Evolutionary conservation across 2,888 invertebrate genomes (phyloP).

Genomic region (Teleiodes luculella): DNA sequence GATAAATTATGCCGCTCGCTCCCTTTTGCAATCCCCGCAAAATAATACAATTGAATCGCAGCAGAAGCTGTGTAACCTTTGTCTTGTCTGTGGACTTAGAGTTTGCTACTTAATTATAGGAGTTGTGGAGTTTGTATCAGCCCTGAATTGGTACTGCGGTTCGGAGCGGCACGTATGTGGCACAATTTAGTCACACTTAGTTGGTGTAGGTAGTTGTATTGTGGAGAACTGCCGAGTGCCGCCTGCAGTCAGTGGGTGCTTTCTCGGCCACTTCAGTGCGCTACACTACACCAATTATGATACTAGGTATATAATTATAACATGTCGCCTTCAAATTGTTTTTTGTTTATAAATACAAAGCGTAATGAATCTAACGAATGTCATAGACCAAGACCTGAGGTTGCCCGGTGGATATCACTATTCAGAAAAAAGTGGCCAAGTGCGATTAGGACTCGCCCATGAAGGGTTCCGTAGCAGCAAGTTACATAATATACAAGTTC

Average conservation of each 20-base stretch:
- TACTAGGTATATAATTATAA: no score
- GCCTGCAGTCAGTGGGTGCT: not conserved
- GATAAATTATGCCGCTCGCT: slow-evolving; percentile 68
- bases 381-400: no score
- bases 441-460: no score
- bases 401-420: no score
- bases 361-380: no score
- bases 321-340: no score
- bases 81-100: slow-evolving; percentile 45
- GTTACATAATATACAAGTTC: no score
- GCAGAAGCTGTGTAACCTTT: slow-evolving; percentile 54
- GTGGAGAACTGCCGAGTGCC: not conserved
- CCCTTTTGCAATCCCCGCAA: slow-evolving; percentile 66
- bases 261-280: not conserved
- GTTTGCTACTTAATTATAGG: slow-evolving; percentile 1
- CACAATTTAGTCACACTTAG: not conserved
- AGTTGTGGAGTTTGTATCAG: not conserved
- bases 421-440: no score
- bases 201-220: not conserved
- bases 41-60: slow-evolving; percentile 69
- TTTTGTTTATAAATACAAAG: no score
- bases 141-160: not conserved
- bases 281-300: slow-evolving; percentile 8
- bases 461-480: no score
- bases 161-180: slow-evolving; percentile 2